Evolutionary conservation across 1,140 invertebrate genomes (phyloP), one percentile per base, ranked within the genome.

Genomic region (Phymastichus coffea): DNA sequence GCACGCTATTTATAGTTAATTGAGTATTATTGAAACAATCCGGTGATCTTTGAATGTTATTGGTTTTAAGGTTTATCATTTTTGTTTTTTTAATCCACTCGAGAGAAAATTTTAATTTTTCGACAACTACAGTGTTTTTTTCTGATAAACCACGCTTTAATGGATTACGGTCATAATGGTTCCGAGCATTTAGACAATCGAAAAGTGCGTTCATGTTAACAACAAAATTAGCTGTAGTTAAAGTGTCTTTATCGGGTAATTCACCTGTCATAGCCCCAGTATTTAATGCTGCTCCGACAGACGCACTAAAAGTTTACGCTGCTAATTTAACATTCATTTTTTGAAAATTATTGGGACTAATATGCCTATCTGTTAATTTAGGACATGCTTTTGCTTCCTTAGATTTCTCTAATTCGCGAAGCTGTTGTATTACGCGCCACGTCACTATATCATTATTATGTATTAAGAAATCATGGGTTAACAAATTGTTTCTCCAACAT

Each of bases 291-390:
- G 58, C 62, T 19, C 60, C 55, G 10, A 71, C 64, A n/a, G 49
- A 57, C 38, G 65, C 28, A 19, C 66, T 70, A 4, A 72, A 66
- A 28, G 70, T 49, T 64, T 71, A 70, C 4, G 52, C 61, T 2
- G 70, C 70, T 19, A 66, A 54, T 49, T 64, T 64, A 15, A 70
- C 68, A 49, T 60, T 67, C 69, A 71, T 70, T 65, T 69, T 69
- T 63, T 71, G 63, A 57, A 71, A 71, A 30, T 19, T 40, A 51
- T 65, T 70, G 14, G 70, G 71, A 33, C 69, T 63, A 1, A 69
- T 37, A 57, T 73, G 71, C 25, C 40, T 52, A 47, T 65, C 59
- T 2, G 66, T 70, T 53, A 56, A 51, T 15, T 51, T 40, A 14
- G 28, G 41, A 0, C 4, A 6, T 40, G 38, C 17, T 40, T 17